A percentile compares a stretch with the other conserved stretches of the same genome.
Evolutionary conservation across 2,797 vertebrate genomes (phyloP).

Genomic region (Molossus molossus): DNA sequence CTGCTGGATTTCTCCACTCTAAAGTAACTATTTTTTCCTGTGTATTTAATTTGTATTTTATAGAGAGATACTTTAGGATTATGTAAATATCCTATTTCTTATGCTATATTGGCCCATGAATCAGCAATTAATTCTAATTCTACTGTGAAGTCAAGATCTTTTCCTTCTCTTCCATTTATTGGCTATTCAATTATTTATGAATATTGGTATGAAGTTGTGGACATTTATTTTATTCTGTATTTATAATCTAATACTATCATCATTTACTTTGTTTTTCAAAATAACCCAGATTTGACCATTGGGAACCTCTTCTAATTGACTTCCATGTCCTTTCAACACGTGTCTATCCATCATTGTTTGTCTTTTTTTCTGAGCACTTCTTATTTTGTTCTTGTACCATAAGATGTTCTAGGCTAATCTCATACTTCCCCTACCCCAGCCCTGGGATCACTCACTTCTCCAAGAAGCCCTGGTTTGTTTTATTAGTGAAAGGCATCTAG

Average conservation of each 20-base stretch:
- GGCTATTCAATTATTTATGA: background rate
- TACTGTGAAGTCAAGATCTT: background rate
- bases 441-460: background rate
- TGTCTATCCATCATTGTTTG: too few relatives aligned
- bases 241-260: background rate
- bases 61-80: slow-evolving; percentile 11
- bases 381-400: background rate
- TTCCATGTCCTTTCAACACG: background rate
- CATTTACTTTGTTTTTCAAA: background rate
- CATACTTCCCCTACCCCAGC: background rate
- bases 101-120: background rate
- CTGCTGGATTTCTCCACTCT: background rate
- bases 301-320: background rate
- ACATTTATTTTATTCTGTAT: background rate
- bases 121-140: slow-evolving; percentile 5
- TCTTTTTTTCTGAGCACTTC: background rate
- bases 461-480: background rate
- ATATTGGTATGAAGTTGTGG: background rate
- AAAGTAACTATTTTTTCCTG: background rate
- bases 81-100: background rate
- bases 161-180: background rate
- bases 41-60: background rate
- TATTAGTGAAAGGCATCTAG: background rate
- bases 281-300: background rate
- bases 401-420: background rate